phyloP scores from a whole-genome alignment of 2,797 vertebrate species.

The Rhinophrynus dorsalis region DNA sequence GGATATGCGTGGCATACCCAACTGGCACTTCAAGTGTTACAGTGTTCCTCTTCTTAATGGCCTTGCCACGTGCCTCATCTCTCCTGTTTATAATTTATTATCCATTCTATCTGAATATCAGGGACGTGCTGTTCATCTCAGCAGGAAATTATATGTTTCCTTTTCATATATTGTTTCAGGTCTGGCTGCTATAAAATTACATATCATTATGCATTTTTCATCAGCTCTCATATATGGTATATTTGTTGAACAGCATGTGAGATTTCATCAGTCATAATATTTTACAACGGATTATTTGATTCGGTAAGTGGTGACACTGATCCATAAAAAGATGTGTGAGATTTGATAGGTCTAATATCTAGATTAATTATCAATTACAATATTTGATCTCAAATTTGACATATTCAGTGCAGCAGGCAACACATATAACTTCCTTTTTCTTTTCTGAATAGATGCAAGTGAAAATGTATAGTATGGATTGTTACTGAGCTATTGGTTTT shows the following conservation, averaged over 20 bases:
- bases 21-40: no score
- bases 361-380: neutral
- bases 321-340: neutral
- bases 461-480: neutral
- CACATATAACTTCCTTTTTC: neutral
- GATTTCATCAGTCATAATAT: conserved; percentile 36
- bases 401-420: neutral
- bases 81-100: neutral
- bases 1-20: no score
- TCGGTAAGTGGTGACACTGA: neutral
- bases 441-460: conserved; percentile 1
- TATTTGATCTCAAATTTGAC: conserved; percentile 15
- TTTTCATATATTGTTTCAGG: neutral
- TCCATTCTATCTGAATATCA: neutral
- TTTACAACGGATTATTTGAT: conserved; percentile 36
- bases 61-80: neutral
- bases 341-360: conserved; percentile 5
- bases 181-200: neutral
- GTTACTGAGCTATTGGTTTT: no score
- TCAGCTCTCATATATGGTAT: fast-evolving
- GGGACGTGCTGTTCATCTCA: neutral
- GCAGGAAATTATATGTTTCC: conserved; percentile 24
- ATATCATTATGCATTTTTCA: neutral
- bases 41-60: neutral
- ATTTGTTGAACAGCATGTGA: conserved; percentile 29